Conservation (phyloP, 2,113 vertebrate genomes). For the Drymodes brunneopygia region DNA sequence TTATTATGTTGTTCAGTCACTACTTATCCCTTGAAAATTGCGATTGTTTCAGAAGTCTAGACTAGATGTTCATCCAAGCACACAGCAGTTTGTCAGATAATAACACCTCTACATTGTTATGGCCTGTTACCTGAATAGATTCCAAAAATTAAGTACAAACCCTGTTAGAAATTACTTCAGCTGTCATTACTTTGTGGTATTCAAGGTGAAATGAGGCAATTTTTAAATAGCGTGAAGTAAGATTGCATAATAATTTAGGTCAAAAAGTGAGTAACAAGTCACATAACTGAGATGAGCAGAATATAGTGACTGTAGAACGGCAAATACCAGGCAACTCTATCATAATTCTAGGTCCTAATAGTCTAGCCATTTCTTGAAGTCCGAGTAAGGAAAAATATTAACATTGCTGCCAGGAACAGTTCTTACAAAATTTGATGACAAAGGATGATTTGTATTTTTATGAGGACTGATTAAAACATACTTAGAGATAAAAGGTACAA, state of each 20-base stretch:
- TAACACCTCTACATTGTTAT: neutral
- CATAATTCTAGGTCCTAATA: neutral
- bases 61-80: slow-evolving; percentile 10
- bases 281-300: neutral
- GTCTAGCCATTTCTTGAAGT: neutral
- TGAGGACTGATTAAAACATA: neutral
- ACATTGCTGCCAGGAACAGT: neutral
- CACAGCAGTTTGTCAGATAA: neutral
- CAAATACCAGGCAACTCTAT: neutral
- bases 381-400: neutral
- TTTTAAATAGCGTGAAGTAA: neutral
- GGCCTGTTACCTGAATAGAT: neutral
- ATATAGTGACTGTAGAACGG: neutral
- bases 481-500: neutral
- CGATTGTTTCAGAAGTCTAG: neutral
- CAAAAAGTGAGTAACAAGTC: neutral
- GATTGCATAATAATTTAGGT: slow-evolving; percentile 40
- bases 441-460: neutral
- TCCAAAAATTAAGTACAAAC: neutral
- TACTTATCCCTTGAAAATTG: slow-evolving; percentile 17
- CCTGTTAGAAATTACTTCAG: neutral
- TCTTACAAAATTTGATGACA: neutral
- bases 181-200: neutral
- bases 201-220: slow-evolving; percentile 31
- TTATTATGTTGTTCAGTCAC: neutral